Evolutionary conservation across 2,113 vertebrate genomes (phyloP).

Genomic region (Misgurnus anguillicaudatus): DNA sequence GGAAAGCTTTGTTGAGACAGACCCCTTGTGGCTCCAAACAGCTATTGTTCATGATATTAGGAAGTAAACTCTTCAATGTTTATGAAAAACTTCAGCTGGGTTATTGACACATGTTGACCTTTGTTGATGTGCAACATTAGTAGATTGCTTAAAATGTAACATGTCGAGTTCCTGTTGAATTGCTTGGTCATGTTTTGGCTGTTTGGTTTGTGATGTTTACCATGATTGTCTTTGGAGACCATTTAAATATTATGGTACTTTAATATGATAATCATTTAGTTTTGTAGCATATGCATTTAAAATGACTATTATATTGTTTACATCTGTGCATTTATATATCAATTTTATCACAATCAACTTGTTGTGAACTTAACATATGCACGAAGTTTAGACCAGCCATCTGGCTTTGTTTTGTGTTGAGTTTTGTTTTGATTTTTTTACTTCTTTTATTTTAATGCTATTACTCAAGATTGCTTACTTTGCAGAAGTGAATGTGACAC

Average conservation of each 20-base stretch:
- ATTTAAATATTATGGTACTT: not conserved
- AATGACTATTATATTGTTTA: not conserved
- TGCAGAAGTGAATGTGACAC: too few species aligned
- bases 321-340: too few species aligned
- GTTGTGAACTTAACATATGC: too few species aligned
- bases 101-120: not conserved
- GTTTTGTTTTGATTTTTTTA: too few species aligned
- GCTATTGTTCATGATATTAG: conserved; percentile 63
- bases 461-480: too few species aligned
- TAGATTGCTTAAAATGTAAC: not conserved
- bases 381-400: too few species aligned
- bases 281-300: not conserved
- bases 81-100: not conserved
- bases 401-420: too few species aligned
- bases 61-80: conserved; percentile 66
- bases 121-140: not conserved
- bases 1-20: conserved; percentile 59
- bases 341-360: too few species aligned
- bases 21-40: conserved; percentile 65
- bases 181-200: not conserved
- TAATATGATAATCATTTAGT: not conserved
- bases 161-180: not conserved
- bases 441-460: too few species aligned
- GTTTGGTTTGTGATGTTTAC: not conserved
- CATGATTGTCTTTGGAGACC: not conserved